These are phyloP conservation scores for Eriocheir sinensis DNA, from an alignment of 1,140 invertebrate species.

Conservation along the genomic window DNA sequence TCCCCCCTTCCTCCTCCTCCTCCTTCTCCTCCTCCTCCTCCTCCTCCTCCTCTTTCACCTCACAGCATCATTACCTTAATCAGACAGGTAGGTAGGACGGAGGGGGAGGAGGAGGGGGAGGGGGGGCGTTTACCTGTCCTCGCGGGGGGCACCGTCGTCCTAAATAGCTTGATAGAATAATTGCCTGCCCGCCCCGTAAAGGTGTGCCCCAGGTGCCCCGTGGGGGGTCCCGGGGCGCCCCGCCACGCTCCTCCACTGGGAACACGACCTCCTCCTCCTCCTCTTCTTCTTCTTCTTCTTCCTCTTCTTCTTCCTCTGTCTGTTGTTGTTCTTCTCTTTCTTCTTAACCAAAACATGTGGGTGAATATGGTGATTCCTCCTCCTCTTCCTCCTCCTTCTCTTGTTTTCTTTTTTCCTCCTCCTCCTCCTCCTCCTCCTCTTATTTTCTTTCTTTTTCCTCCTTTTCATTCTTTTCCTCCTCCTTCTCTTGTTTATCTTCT, in stretches of 20 bases:
- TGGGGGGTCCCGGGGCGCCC: constrained; percentile 1
- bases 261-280: not conserved
- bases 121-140: not conserved
- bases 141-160: not conserved
- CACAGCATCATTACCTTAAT: not conserved
- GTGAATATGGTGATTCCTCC: constrained; percentile 17
- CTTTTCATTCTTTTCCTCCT: not conserved
- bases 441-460: not conserved
- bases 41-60: too few relatives aligned
- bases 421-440: not conserved
- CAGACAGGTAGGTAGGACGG: too few relatives aligned
- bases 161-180: constrained; percentile 53
- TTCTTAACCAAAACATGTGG: not conserved
- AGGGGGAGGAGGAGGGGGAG: too few relatives aligned
- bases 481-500: not conserved
- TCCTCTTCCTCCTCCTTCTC: not conserved
- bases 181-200: not conserved
- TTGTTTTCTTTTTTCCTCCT: not conserved
- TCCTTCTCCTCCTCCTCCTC: not conserved
- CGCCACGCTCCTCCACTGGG: not conserved
- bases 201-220: not conserved
- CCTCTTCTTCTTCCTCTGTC: too few relatives aligned
- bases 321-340: not conserved
- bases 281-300: not conserved
- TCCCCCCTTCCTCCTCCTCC: not conserved